Conservation (phyloP, 2,888 invertebrate genomes). For the Rosalia funebris region DNA sequence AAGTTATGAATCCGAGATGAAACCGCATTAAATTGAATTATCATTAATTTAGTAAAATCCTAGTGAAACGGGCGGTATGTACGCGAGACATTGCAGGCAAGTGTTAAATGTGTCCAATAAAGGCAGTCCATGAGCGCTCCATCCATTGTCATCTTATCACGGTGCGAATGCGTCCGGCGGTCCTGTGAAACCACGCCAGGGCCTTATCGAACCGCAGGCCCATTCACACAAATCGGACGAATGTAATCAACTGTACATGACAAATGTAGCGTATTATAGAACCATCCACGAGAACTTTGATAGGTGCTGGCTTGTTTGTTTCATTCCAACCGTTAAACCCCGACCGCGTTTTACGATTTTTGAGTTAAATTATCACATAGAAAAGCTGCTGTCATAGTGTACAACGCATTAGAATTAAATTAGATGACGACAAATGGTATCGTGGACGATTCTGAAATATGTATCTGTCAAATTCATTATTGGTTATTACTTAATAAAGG, state of each 20-base stretch:
- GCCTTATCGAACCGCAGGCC: slow-evolving; percentile 58
- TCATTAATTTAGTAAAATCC: slow-evolving; percentile 22
- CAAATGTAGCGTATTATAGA: slow-evolving; percentile 60
- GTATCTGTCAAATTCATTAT: too few relatives aligned
- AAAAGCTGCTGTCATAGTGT: too few relatives aligned
- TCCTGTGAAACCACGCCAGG: slow-evolving; percentile 52
- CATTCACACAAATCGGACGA: slow-evolving; percentile 61
- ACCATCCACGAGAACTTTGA: slow-evolving; percentile 28
- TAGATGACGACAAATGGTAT: too few relatives aligned
- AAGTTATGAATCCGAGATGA: slow-evolving; percentile 24
- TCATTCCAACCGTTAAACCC: slow-evolving; percentile 24
- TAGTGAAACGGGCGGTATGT: slow-evolving; percentile 8
- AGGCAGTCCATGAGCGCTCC: slow-evolving; percentile 49
- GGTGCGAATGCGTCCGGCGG: slow-evolving; percentile 51
- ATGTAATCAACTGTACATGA: slow-evolving; percentile 63
- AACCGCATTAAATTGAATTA: slow-evolving; percentile 23
- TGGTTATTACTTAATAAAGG: too few relatives aligned
- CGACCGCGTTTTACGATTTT: slow-evolving; percentile 15
- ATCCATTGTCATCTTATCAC: slow-evolving; percentile 61
- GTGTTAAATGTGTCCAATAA: slow-evolving; percentile 52
- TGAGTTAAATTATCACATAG: too few relatives aligned
- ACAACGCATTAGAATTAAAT: too few relatives aligned
- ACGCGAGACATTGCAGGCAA: slow-evolving; percentile 28
- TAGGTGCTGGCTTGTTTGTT: slow-evolving; percentile 31
- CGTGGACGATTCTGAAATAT: too few relatives aligned